Conservation (phyloP, 2,797 vertebrate genomes). For the Rhodeus uyekii region DNA sequence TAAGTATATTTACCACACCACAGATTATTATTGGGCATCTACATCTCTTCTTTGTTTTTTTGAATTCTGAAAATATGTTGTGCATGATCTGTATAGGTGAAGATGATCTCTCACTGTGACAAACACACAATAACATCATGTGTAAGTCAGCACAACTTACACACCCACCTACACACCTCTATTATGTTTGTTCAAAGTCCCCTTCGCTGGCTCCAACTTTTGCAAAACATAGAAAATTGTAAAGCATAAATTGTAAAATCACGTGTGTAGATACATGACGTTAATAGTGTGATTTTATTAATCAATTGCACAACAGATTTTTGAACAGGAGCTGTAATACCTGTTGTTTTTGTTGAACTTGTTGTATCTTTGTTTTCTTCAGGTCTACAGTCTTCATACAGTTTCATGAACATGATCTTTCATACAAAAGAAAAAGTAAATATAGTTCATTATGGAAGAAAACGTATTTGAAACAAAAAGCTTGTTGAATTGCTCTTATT, state of each 20-base stretch:
- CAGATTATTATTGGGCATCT: neutral
- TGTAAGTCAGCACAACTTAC: neutral
- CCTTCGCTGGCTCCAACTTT: too few relatives aligned
- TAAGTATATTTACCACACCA: neutral
- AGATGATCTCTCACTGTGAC: neutral
- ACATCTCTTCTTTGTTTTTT: too few relatives aligned
- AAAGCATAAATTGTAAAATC: neutral
- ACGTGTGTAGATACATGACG: neutral
- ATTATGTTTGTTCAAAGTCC: too few relatives aligned
- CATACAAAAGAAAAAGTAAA: too few relatives aligned
- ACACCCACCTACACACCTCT: too few relatives aligned
- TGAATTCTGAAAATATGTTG: too few relatives aligned
- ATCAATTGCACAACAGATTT: neutral
- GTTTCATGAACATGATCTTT: neutral
- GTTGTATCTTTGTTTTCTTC: neutral
- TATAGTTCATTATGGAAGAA: too few relatives aligned
- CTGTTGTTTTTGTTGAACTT: neutral
- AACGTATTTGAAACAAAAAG: too few relatives aligned
- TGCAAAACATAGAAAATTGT: too few relatives aligned
- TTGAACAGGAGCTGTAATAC: neutral
- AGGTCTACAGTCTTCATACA: neutral
- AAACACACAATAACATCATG: neutral
- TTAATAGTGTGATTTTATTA: neutral
- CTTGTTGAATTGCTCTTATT: too few relatives aligned
- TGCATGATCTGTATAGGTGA: neutral